Evolutionary conservation across 2,888 invertebrate species (phyloP), one percentile per base, ranked within the genome.

Genomic region (Tachina lurida): DNA sequence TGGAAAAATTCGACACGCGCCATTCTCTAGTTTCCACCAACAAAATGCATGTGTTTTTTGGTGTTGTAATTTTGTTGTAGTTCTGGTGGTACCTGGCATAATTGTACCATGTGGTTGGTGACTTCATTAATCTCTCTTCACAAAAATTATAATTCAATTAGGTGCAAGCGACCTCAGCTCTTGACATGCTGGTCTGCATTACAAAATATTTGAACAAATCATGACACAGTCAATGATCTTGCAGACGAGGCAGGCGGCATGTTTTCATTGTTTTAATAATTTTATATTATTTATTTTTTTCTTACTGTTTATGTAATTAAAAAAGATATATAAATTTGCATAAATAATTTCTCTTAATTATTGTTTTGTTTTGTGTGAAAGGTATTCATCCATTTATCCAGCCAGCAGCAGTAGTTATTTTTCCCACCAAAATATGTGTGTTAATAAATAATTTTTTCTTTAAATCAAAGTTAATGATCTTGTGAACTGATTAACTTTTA

Each of bases 111-210:
- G 5, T 31, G 5, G 7, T 31, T 31, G 7, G 22, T 22, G 22
- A 22, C 7, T 7, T 31, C 31, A 31, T 31, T 31, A 31, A 31
- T 31, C 31, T 31, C 43, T 17, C 22, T 8, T 19, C 49, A 7
- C 7, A 9, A 12, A 41, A 73, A 39, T 60, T 60, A 31, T 49
- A 70, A 56, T 60, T 41, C 49, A 52, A 12, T 49, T 68, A 41
- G 22, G 52, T n/a, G 19, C 45, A 52, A 60, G 45, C 74, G 67
- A 73, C 73, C 52, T 45, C 15, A n/a, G 31, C 63, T 45, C 80
- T 84, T 81, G 86, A 81, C 80, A 86, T 81, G 84, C 68, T 84
- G 84, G 75, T 84, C 77, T 68, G 81, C 65, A 58, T 80, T 84
- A 68, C 31, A 73, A 80, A 73, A 71, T 13, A 43, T 70, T 73